Conservation (phyloP, 2,797 vertebrate genomes). For the Cynodonichthys magdalenae region DNA sequence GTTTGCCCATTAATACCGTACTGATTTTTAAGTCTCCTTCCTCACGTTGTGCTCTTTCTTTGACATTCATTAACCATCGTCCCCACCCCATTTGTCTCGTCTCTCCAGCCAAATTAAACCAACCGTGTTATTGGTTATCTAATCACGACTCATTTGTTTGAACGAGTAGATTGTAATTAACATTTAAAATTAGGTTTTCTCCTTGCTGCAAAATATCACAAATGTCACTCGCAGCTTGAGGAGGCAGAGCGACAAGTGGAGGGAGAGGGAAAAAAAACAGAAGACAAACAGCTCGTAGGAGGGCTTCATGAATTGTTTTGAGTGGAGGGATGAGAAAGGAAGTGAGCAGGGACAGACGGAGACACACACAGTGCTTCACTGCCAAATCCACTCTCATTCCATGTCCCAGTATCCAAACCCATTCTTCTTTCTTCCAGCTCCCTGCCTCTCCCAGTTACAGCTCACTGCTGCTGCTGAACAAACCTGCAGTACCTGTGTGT, state of each 20-base stretch:
- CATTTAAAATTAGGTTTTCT: constrained; percentile 62
- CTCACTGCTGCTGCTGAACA: constrained; percentile 33
- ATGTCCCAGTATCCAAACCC: constrained; percentile 59
- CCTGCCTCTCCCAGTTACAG: constrained; percentile 42
- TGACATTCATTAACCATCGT: constrained; percentile 34
- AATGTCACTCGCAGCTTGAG: constrained; percentile 49
- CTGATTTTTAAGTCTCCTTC: not conserved
- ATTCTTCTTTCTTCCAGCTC: constrained; percentile 50
- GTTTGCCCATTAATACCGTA: constrained; percentile 20
- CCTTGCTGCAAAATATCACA: constrained; percentile 53
- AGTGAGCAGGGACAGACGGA: constrained; percentile 77
- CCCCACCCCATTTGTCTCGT: constrained; percentile 45
- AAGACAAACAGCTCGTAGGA: constrained; percentile 50
- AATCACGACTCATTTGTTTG: constrained; percentile 65
- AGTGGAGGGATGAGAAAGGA: constrained; percentile 62
- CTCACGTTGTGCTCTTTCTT: constrained; percentile 5
- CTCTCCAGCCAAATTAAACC: constrained; percentile 58
- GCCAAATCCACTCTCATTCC: constrained; percentile 69
- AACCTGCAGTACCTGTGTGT: constrained; percentile 77
- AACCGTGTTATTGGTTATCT: constrained; percentile 54
- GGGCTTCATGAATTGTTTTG: constrained; percentile 57
- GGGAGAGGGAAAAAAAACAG: constrained; percentile 2
- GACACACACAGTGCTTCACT: constrained; percentile 52
- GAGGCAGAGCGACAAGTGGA: constrained; percentile 6
- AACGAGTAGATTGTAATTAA: constrained; percentile 63